Evolutionary conservation across 2,888 invertebrate species (phyloP).

Genomic region (Isotomurus palustris): DNA sequence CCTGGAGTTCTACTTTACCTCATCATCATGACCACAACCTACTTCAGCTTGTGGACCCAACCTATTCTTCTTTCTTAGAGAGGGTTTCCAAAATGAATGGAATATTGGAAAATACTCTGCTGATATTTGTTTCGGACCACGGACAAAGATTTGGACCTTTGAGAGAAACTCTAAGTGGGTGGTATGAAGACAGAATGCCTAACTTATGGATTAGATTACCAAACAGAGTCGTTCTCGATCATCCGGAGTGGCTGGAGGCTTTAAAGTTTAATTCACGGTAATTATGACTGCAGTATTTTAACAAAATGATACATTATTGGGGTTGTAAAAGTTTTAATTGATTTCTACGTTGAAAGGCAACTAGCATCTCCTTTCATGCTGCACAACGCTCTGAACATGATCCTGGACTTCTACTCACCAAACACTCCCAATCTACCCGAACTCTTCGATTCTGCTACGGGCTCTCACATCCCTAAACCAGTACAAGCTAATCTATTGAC

Average conservation of each 20-base stretch:
- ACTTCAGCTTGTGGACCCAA: constrained; percentile 8
- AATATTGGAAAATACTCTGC: constrained; percentile 61
- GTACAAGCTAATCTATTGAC: background rate
- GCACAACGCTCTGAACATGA: constrained; percentile 16
- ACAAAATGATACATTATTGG: background rate
- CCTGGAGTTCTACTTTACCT: constrained; percentile 5
- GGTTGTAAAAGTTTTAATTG: background rate
- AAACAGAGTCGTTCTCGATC: constrained; percentile 52
- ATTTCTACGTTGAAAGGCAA: constrained; percentile 4
- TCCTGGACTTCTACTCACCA: constrained; percentile 11
- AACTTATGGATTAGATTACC: constrained; percentile 67
- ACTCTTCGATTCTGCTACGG: background rate
- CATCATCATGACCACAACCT: background rate
- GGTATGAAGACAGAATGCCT: constrained; percentile 72
- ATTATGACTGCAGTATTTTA: background rate
- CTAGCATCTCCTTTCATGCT: constrained; percentile 19
- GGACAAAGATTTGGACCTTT: constrained; percentile 69
- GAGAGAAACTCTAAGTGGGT: constrained; percentile 63
- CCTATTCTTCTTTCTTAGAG: constrained; percentile 14
- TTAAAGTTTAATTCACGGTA: constrained; percentile 19
- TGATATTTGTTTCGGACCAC: constrained; percentile 70
- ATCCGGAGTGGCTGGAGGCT: constrained; percentile 6
- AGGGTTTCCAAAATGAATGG: constrained; percentile 55
- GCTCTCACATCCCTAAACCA: background rate
- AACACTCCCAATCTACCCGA: background rate